phyloP scores from a whole-genome alignment of 2,797 vertebrate genomes.

The Acipenser transmontanus region DNA sequence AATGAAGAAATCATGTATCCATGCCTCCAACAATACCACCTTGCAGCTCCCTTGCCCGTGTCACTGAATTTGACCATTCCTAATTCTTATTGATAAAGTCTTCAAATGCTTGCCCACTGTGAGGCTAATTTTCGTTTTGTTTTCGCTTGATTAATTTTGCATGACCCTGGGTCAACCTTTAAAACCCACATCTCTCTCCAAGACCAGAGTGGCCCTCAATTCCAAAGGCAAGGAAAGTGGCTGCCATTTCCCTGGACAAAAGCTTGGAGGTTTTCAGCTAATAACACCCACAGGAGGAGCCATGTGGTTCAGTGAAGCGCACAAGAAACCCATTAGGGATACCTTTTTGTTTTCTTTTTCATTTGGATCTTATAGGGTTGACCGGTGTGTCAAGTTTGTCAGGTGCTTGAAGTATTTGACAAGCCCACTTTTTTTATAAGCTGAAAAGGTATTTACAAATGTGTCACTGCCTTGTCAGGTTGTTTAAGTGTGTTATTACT shows the following conservation, averaged over 20 bases:
- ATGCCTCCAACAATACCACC: slow-evolving; percentile 62
- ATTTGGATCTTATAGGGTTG: slow-evolving; percentile 54
- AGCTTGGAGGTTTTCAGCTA: slow-evolving; percentile 54
- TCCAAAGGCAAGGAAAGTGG: slow-evolving; percentile 56
- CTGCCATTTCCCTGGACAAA: slow-evolving; percentile 71
- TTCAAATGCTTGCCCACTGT: slow-evolving; percentile 66
- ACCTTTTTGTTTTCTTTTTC: slow-evolving; percentile 61
- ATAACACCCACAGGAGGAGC: slow-evolving; percentile 46
- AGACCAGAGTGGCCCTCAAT: slow-evolving; percentile 53
- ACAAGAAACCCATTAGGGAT: slow-evolving; percentile 83
- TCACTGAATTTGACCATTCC: slow-evolving; percentile 59
- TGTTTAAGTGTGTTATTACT: slow-evolving; percentile 45
- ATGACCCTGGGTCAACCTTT: slow-evolving; percentile 74
- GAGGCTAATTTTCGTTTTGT: slow-evolving; percentile 74
- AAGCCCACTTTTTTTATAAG: slow-evolving; percentile 36
- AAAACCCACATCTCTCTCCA: slow-evolving; percentile 73
- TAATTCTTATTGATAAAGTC: slow-evolving; percentile 78
- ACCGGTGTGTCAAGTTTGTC: slow-evolving; percentile 55
- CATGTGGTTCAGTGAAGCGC: slow-evolving; percentile 76
- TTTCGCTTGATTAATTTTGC: slow-evolving; percentile 77
- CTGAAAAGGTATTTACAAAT: slow-evolving; percentile 23
- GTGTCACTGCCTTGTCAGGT: slow-evolving; percentile 45
- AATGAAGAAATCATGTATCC: slow-evolving; percentile 74
- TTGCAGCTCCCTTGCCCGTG: slow-evolving; percentile 54
- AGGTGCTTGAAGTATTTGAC: slow-evolving; percentile 56